Conservation (phyloP, 35 echinoderm and acorn worm species). For the Patiria miniata region DNA sequence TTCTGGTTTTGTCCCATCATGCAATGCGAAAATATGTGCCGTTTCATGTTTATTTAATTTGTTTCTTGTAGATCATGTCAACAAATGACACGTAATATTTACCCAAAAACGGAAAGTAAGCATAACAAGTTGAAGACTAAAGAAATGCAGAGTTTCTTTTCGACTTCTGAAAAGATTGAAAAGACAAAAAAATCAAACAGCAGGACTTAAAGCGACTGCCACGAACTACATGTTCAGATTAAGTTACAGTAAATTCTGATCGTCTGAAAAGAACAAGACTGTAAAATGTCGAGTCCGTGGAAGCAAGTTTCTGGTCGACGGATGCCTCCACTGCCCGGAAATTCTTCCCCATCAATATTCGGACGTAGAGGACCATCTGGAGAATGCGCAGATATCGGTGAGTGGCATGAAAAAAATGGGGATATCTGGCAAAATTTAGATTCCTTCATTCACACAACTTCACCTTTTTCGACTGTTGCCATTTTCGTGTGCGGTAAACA, state of each 20-base stretch:
- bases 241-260: neutral
- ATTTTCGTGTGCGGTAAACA: neutral
- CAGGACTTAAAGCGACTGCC: neutral
- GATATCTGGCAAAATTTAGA: neutral
- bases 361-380: neutral
- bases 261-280: neutral
- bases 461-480: neutral
- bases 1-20: neutral
- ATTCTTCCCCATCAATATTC: conserved; percentile 71
- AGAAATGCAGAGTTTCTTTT: neutral
- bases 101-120: neutral
- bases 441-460: too few relatives aligned
- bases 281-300: conserved; percentile 85
- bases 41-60: neutral
- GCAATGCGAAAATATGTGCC: neutral
- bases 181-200: too few relatives aligned
- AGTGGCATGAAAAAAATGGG: neutral
- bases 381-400: neutral
- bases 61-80: neutral
- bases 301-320: conserved; percentile 75
- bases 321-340: conserved; percentile 78
- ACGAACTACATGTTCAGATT: conserved; percentile 1
- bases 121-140: neutral
- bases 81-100: neutral
- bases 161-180: neutral